These are phyloP conservation scores for Drosophila cardini DNA, from an alignment of 1,140 invertebrate genomes.

Conservation along the genomic window DNA sequence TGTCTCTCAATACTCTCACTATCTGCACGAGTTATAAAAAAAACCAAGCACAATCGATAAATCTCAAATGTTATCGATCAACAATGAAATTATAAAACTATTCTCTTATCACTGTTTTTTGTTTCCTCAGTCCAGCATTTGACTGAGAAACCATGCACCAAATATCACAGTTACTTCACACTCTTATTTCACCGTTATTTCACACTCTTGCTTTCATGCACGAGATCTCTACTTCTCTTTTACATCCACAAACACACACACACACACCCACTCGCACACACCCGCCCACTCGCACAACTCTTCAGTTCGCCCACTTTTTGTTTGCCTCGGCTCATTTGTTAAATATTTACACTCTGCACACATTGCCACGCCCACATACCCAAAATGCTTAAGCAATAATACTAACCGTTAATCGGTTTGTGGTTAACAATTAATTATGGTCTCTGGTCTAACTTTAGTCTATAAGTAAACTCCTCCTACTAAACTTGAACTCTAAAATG, in stretches of 20 bases:
- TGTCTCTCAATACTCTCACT: constrained; percentile 19
- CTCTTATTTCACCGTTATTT: constrained; percentile 40
- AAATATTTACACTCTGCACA: constrained; percentile 62
- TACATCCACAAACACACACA: constrained; percentile 21
- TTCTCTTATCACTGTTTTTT: constrained; percentile 27
- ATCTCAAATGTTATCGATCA: constrained; percentile 20
- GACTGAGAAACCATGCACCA: constrained; percentile 40
- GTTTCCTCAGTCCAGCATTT: constrained; percentile 42
- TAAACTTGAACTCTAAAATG: constrained; percentile 3
- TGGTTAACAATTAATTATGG: constrained; percentile 16
- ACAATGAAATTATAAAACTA: constrained; percentile 20
- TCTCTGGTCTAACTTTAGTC: constrained; percentile 8
- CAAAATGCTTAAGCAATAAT: constrained; percentile 67
- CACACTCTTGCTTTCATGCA: constrained; percentile 66
- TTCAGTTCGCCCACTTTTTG: constrained; percentile 29
- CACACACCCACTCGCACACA: constrained; percentile 13
- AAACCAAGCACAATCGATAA: constrained; percentile 28
- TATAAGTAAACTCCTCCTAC: constrained; percentile 3
- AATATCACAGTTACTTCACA: constrained; percentile 35
- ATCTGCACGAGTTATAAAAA: constrained; percentile 29
- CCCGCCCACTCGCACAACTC: constrained; percentile 20
- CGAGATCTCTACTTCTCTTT: constrained; percentile 28
- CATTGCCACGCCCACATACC: constrained; percentile 58
- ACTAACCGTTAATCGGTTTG: constrained; percentile 48
- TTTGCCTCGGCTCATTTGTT: constrained; percentile 39